Base-by-base conservation (phyloP, 2,888 invertebrate genomes). In the Chymomyza caudatula region DNA sequence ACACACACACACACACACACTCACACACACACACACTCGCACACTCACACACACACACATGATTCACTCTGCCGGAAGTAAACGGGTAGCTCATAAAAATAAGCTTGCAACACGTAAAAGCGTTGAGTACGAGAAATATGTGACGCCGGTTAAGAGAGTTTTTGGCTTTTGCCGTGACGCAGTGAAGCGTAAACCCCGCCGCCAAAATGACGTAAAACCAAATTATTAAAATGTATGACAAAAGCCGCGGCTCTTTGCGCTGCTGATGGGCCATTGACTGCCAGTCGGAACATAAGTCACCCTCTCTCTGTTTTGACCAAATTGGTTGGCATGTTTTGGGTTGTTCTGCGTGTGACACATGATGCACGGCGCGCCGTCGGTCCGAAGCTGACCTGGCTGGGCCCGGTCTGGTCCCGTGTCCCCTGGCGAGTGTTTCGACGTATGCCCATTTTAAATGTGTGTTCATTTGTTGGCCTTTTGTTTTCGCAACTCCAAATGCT, bases 101-200 rank as follows among this genome's bases (percentile, higher is more conserved):
- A 37, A 37, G 60, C 60, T 65, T 69, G 76, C 76, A 66, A 57
- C 71, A 71, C 62, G 23, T 20, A 29, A 17, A 56, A 56, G 13
- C 15, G 6, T 56, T 49, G 20, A 43, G 20, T 19, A 47, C 13
- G 43, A 47, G 54, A 20, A 6, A 65, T 56, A 51, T 70, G 49
- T 67, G 67, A 70, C 73, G 71, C 74, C 52, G 22, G 66, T 52
- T 64, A 63, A 70, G 53, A 63, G 56, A 63, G 74, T 67, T 73
- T 62, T 62, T 15, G 60, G 53, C 19, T 4, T 29, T 11, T 37
- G 29, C n/a, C n/a, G 29, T 11, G 29, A 37, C 59, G 76, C 76
- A 74, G 76, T 74, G 65, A 74, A 65, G 76, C 76, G 70, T 25
- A 61, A 67, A n/a, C n/a, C n/a, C 65, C 53, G 42, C 15, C 47